Evolutionary conservation across 1,140 invertebrate species (phyloP).

Genomic region (Tetramorium alpestre): DNA sequence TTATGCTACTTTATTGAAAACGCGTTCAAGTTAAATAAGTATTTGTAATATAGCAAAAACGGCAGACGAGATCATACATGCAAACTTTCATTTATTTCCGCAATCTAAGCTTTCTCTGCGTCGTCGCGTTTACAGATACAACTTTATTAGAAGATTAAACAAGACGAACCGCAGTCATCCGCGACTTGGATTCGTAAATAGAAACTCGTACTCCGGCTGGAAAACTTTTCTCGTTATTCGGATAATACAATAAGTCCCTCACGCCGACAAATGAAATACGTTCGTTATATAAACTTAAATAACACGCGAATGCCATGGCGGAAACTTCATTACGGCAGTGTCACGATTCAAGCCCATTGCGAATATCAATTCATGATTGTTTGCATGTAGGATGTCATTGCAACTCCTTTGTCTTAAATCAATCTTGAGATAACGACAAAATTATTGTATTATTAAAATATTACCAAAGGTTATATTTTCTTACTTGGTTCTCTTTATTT

Average conservation of each 20-base stretch:
- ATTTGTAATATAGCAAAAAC: background rate
- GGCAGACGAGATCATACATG: background rate
- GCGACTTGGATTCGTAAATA: slow-evolving; percentile 52
- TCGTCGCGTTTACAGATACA: slow-evolving; percentile 21
- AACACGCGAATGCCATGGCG: slow-evolving; percentile 14
- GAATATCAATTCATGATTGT: slow-evolving; percentile 24
- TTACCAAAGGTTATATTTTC: background rate
- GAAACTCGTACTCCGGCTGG: background rate
- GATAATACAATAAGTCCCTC: slow-evolving; percentile 60
- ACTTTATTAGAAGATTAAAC: slow-evolving; percentile 58
- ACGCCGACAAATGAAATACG: slow-evolving; percentile 44
- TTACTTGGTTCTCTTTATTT: no score
- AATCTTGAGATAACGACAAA: background rate
- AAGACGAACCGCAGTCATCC: slow-evolving; percentile 50
- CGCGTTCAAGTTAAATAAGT: background rate
- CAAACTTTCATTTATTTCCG: slow-evolving; percentile 8
- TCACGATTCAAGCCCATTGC: background rate
- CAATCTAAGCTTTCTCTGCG: background rate
- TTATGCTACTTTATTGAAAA: background rate
- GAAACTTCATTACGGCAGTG: slow-evolving; percentile 30
- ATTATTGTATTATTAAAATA: background rate
- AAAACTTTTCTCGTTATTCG: slow-evolving; percentile 68
- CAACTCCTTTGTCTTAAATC: background rate
- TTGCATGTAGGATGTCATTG: background rate
- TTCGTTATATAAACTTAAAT: slow-evolving; percentile 59